Base-by-base conservation (phyloP, 2,797 vertebrate genomes). In the Cyprinodon diabolis region DNA sequence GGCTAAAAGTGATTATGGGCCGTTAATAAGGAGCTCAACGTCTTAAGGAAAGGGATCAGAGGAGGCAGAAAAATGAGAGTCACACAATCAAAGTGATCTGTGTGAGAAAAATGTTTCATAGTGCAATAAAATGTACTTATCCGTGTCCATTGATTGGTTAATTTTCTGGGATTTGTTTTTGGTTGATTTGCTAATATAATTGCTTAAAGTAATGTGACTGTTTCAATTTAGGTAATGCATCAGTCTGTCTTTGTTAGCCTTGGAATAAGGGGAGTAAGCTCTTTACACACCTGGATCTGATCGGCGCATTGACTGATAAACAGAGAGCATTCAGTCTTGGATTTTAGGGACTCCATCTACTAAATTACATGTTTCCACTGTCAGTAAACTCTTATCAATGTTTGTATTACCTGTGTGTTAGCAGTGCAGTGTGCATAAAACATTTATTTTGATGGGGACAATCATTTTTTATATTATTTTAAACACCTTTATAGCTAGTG, bases 131-230 rank as follows among this genome's bases (percentile, higher is more conserved):
- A 63, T 23, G 21, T 65, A 45, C 62, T 65, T 65, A 2, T 43
- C n/a, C 40, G 43, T 65, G 25, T 43, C 62, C 2, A 11, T 21
- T n/a, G 45, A 45, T 45, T 45, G 23, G 23, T 45, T 10, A 19
- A 14, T 65, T 65, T 65, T 45, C 62, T 65, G 40, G n/a, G 40
- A 45, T 45, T 65, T 6, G 25, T 65, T 45, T 63, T 65, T 65
- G 40, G 21, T 21, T 66, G 62, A 66, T 45, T 47, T 66, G 62
- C n/a, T 66, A 12, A 17, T 66, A n/a, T 66, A 40, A 66, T 66
- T 66, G 13, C 43, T 47, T 66, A 66, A 47, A 8, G 40, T 66
- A 66, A 66, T 21, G 11, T 21, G n/a, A 65, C 21, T 40, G 40
- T 65, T 65, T 65, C 62, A 43, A 21, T 43, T 19, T 66, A 23